A percentile compares a stretch with the other conserved stretches of the same genome.
Conservation (phyloP, 2,888 invertebrate genomes). For the Mesorhabditis spiculigera region DNA sequence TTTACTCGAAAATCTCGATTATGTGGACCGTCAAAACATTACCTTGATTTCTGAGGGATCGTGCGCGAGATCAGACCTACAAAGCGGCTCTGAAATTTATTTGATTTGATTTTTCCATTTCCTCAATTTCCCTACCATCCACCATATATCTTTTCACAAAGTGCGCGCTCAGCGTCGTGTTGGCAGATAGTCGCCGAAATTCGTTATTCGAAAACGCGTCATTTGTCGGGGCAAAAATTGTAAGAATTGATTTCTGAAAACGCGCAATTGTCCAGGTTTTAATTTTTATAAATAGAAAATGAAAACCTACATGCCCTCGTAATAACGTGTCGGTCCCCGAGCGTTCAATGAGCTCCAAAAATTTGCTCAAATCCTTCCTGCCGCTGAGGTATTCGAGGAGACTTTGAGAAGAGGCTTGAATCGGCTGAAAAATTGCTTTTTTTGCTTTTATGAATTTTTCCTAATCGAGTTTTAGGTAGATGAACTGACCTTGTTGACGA, state of each 20-base stretch:
- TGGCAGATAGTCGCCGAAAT: background rate
- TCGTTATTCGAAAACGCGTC: background rate
- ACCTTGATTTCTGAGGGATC: background rate
- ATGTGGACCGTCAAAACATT: background rate
- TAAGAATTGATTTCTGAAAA: background rate
- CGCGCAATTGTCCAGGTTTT: background rate
- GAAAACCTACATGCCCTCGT: background rate
- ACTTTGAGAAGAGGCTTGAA: background rate
- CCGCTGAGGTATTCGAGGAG: background rate
- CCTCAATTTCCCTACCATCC: background rate
- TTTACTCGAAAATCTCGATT: background rate
- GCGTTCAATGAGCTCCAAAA: background rate
- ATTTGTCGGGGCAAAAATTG: background rate
- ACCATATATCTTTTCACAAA: conserved; percentile 3
- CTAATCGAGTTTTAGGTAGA: background rate
- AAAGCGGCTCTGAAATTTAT: background rate
- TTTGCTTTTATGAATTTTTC: background rate
- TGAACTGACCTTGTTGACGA: background rate
- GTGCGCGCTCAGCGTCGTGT: background rate
- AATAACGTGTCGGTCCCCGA: background rate
- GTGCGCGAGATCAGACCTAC: background rate
- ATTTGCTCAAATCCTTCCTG: background rate
- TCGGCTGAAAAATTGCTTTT: background rate
- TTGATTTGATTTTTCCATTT: background rate
- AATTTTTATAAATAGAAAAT: background rate